phyloP scores from a whole-genome alignment of 2,113 vertebrate genomes.

The Phylloscopus trochiloides region DNA sequence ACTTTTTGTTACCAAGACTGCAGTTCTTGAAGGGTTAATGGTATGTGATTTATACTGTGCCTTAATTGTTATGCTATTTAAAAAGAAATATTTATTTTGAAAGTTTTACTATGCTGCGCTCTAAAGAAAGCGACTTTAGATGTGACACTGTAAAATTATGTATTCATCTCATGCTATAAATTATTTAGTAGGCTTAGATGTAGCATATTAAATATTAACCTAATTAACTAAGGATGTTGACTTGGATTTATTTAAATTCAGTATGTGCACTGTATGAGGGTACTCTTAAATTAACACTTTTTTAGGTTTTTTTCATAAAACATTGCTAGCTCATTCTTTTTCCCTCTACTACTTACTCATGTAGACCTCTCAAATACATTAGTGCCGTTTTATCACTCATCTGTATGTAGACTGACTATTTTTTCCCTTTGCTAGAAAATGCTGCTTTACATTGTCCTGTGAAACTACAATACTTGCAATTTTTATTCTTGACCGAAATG shows the following conservation, averaged over 20 bases:
- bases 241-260: conserved; percentile 96
- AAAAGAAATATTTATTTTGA: conserved; percentile 98
- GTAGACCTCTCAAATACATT: conserved; percentile 73
- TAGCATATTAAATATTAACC: conserved; percentile 93
- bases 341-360: conserved; percentile 68
- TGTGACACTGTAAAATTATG: conserved; percentile 97
- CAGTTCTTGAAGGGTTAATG: conserved; percentile 80
- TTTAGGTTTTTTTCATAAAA: conserved; percentile 87
- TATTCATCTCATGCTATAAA: conserved; percentile 99
- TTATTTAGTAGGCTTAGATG: conserved; percentile 98
- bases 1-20: conserved; percentile 74
- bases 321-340: conserved; percentile 80
- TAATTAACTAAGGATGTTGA: conserved; percentile 95
- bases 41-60: conserved; percentile 90
- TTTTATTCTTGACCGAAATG: conserved; percentile 92
- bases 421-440: conserved; percentile 77
- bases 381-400: conserved; percentile 66
- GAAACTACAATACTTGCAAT: conserved; percentile 91
- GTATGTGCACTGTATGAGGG: conserved; percentile 94
- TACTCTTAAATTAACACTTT: conserved; percentile 84
- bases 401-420: conserved; percentile 76
- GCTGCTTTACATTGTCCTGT: conserved; percentile 92
- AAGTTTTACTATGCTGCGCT: conserved; percentile 92
- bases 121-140: conserved; percentile 92
- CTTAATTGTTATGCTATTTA: conserved; percentile 99